Base-by-base conservation (phyloP, 2,797 vertebrate genomes). In the Amniataba percoides region DNA sequence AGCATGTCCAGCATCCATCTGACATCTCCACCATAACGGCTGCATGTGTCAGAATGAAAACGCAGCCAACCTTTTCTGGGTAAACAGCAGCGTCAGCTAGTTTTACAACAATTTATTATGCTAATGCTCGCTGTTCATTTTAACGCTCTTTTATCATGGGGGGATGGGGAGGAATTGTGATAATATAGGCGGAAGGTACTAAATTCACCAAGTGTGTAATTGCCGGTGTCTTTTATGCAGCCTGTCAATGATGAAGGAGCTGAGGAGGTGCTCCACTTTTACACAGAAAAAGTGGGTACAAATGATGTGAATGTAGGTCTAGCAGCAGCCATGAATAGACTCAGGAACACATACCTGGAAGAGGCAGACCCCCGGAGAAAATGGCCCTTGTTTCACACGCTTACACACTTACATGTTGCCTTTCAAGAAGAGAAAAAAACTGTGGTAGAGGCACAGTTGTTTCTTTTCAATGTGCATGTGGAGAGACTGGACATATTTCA, bases 81-180 rank as follows among this genome's bases (percentile, higher is more conserved):
- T 53, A 80, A 81, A 84, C 43, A 56, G 74, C 71, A 80, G 73
- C 69, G 77, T 92, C 79, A 78, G 72, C 69, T 71, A 68, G 77
- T 88, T 90, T 77, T 46, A 67, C 36, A 71, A 42, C 52, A 63
- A 71, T 89, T 66, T 80, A 70, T 88, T 86, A 87, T 80, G 83
- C 71, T 59, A 81, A 81, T 87, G 65, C 18, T 55, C 2, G 23
- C 45, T 85, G 83, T 83, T 75, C 78, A 53, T 80, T 74, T 71
- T 64, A 81, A 75, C 80, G 76, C 62, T 68, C 75, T 72, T 91
- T 69, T 83, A 90, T 89, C 70, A 84, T 83, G 69, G 52, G 40
- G 63, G 61, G 51, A 61, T 59, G 51, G 59, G 67, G 43, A 45
- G 40, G 78, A 77, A 78, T 31, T 57, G 65, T 57, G 25, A 77